Evolutionary conservation across 1,140 invertebrate species (phyloP).

Genomic region (Propsilocerus akamusi): DNA sequence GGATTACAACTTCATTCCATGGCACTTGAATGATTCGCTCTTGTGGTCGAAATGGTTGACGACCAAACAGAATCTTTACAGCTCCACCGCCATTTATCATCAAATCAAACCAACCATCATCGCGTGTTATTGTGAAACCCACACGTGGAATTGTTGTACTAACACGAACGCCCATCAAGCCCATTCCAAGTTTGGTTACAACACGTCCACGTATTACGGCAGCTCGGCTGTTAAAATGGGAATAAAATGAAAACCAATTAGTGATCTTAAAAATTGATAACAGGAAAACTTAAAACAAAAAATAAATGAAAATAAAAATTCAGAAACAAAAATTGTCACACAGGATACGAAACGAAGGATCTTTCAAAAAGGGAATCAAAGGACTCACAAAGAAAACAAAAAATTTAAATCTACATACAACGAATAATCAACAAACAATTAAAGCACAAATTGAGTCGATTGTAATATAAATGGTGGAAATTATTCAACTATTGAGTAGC

Average conservation of each 20-base stretch:
- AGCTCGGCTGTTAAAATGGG: conserved; percentile 51
- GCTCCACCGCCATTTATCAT: conserved; percentile 94
- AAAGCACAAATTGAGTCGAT: too few species aligned
- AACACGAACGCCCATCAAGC: conserved; percentile 84
- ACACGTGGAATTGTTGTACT: conserved; percentile 74
- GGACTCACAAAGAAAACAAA: too few species aligned
- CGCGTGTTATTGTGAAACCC: conserved; percentile 83
- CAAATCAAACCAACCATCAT: conserved; percentile 89
- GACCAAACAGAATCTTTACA: conserved; percentile 82
- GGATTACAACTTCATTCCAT: conserved; percentile 92
- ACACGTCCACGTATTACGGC: conserved; percentile 90
- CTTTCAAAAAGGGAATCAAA: too few species aligned
- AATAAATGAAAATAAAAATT: neutral
- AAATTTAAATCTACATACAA: too few species aligned
- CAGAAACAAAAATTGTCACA: neutral
- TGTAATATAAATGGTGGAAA: too few species aligned
- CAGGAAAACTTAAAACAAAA: conserved; percentile 11
- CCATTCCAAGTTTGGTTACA: conserved; percentile 73
- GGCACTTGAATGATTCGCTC: conserved; percentile 86
- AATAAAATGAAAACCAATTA: too few species aligned
- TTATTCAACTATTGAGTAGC: too few species aligned
- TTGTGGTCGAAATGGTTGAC: conserved; percentile 77
- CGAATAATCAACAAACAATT: too few species aligned
- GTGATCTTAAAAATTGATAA: conserved; percentile 10
- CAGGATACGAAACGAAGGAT: neutral